Base-by-base conservation (phyloP, 2,888 invertebrate genomes). In the Tetanocera ferruginea region DNA sequence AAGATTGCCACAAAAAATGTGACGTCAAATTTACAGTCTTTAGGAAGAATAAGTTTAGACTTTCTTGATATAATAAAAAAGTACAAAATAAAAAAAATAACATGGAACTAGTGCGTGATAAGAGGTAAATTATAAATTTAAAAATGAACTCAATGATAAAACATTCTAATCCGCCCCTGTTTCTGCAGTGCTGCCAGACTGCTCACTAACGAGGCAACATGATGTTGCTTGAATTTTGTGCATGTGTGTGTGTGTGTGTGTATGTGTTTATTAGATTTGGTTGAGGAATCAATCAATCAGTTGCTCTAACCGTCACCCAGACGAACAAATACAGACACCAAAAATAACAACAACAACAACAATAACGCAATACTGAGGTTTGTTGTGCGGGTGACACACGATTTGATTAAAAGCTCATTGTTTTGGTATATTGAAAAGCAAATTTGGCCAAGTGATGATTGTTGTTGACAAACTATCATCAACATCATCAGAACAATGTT, bases 261-360 rank as follows among this genome's bases (percentile, higher is more conserved):
- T 6, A 25, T 31, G 60, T 23, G 60, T 28, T 8, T 14, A 17
- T 69, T 25, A 17, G n/a, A 70, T 55, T 52, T 70, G 55, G n/a
- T 55, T 70, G n/a, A 52, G 70, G 55, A 70, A 70, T 70, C 70
- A 70, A 70, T 70, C 70, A 69, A 51, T 69, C 66, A 31, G 66
- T 66, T 19, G 19, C 25, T 67, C 43, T 43, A 43, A 19, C 25
- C 67, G 23, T 37, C 17, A 37, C 6, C 14, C 25, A 11, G 14
- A n/a, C n/a, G 5, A 2, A 34, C 17, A 6, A 34, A 34, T 17
- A 64, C 31, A 31, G 64, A 62, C 23, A 25, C n/a, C n/a, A 23
- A 28, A 11, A 60, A 6, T 5, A 3, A 6, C 25, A 9, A 19
- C n/a, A 23, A 28, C 23, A 60, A 6, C 19, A 3, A 6, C 25